These are phyloP conservation scores for Coracias cyanogaster DNA, from an alignment of 2,797 vertebrate genomes.

Conservation along the genomic window DNA sequence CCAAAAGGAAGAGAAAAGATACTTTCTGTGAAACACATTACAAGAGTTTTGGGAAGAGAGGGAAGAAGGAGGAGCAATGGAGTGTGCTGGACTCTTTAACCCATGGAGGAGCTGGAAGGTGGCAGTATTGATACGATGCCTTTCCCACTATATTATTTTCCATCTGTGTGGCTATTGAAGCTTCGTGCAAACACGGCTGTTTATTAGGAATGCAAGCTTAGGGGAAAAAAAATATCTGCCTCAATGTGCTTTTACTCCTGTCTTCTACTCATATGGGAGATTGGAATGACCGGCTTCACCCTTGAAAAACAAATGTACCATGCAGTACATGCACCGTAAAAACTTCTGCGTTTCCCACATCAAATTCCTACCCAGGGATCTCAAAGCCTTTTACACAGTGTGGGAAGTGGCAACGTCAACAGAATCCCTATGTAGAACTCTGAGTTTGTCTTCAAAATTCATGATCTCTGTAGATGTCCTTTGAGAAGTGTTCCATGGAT, in stretches of 20 bases:
- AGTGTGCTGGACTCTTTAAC: not conserved
- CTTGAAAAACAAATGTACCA: constrained; percentile 6
- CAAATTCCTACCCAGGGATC: not conserved
- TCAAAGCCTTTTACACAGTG: not conserved
- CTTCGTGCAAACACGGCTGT: constrained; percentile 90
- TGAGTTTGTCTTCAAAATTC: constrained; percentile 5
- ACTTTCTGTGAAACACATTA: constrained; percentile 72
- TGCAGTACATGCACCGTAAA: not conserved
- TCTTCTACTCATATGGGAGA: constrained; percentile 50
- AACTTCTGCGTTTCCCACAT: constrained; percentile 28
- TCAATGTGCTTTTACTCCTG: constrained; percentile 74
- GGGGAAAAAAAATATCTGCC: constrained; percentile 79
- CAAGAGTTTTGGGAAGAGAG: constrained; percentile 13
- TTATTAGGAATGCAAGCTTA: constrained; percentile 83
- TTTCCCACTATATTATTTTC: constrained; percentile 52
- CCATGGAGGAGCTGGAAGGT: constrained; percentile 11
- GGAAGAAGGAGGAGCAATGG: not conserved
- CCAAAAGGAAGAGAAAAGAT: constrained; percentile 45
- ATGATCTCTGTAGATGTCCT: not conserved
- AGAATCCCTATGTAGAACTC: not conserved
- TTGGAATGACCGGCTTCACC: constrained; percentile 42
- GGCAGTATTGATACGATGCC: constrained; percentile 26
- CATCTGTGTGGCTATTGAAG: constrained; percentile 70
- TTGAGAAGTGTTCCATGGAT: not conserved
- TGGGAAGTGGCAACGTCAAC: constrained; percentile 40